Evolutionary conservation across 2,113 vertebrate species (phyloP), one percentile per base, ranked within the genome.

Genomic region (Percina caprodes): DNA sequence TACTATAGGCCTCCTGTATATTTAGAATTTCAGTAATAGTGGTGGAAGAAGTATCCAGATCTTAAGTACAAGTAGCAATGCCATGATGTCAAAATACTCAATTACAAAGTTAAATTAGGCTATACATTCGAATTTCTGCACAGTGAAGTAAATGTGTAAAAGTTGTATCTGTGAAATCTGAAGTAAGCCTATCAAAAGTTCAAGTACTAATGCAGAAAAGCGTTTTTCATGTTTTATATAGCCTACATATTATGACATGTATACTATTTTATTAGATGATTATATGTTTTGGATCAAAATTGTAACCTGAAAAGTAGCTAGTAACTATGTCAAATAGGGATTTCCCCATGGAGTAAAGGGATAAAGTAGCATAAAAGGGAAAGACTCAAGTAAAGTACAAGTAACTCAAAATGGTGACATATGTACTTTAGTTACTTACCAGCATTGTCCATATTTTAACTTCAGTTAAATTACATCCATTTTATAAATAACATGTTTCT

Each of bases 21-120:
- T 35, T 42, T 59, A 24, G 7, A 16, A 61, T 78, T 46, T 72
- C 18, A 67, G 78, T 26, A 48, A 61, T 19, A 24, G 62, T 5
- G 24, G 23, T 5, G 18, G 35, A 55, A 51, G 45, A 62, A 51
- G 10, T 60, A 66, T 35, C 13, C 10, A 63, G 39, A 74, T 12
- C 59, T 24, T 62, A 42, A 75, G 13, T 39, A 6, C 51, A 78
- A n/a, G 30, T 39, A 62, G 10, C 16, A 21, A 18, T 35, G 15
- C 0, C 5, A 11, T 8, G 24, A 69, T 24, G 9, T 48, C 10
- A 74, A 21, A 59, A 67, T n/a, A 42, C 13, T 52, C 2, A 15
- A 42, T 56, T 24, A 24, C 15, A 23, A 69, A 52, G 13, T 46
- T 9, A 23, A 58, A 46, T 10, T 11, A 42, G 39, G 35, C 21